Percentiles rank a stretch among this genome's conserved stretches.
Conservation (phyloP, 2,113 vertebrate species). For the Heteronetta atricapilla region DNA sequence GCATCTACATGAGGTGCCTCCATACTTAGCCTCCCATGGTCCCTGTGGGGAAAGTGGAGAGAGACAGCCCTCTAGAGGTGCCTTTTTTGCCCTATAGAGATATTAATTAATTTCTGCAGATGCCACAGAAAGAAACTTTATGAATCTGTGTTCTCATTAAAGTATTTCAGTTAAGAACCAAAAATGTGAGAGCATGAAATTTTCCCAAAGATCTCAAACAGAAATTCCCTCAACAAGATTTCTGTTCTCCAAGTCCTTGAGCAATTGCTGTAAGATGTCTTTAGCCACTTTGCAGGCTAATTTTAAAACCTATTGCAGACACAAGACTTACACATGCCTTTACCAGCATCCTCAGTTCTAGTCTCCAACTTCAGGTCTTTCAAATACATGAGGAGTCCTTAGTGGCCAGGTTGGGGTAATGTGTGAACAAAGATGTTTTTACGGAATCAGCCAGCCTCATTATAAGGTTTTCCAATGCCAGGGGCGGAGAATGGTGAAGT, state of each 20-base stretch:
- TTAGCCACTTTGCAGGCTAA: background rate
- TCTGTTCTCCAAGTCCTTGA: background rate
- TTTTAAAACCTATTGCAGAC: background rate
- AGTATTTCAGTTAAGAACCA: background rate
- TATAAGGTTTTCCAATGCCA: background rate
- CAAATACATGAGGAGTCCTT: background rate
- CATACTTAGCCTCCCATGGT: background rate
- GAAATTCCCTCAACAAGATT: background rate
- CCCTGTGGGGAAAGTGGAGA: background rate
- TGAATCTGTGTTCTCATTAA: background rate
- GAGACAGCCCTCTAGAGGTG: conserved; percentile 45
- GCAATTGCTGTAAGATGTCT: background rate
- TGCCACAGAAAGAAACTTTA: background rate
- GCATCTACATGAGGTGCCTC: background rate
- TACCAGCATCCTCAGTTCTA: accelerated
- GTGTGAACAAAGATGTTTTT: background rate
- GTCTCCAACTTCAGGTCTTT: background rate
- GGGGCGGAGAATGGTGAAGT: background rate
- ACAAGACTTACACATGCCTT: accelerated
- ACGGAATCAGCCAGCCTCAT: background rate
- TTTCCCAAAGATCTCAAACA: background rate
- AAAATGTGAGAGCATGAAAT: background rate
- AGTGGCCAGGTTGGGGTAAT: background rate
- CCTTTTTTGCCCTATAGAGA: background rate
- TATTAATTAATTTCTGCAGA: background rate